Conservation (phyloP, 2,113 vertebrate genomes). For the Actenoides hombroni region DNA sequence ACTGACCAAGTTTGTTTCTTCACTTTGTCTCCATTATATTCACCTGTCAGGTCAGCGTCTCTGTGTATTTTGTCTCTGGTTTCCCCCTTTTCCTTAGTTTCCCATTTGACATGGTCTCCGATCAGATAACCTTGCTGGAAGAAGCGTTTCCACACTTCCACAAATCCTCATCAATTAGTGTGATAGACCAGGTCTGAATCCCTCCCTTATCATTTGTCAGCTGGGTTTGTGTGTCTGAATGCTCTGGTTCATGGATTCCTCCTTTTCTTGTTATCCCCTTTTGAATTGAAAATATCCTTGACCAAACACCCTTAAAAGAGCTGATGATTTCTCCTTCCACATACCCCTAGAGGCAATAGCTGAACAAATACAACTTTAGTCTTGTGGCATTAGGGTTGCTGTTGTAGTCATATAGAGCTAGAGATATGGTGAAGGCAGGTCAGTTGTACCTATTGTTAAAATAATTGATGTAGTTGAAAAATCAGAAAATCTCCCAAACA, state of each 20-base stretch:
- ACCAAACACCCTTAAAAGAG: not conserved
- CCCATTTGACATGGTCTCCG: not conserved
- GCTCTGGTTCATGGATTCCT: not conserved
- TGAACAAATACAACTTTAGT: not conserved
- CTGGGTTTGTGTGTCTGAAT: not conserved
- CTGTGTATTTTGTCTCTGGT: not conserved
- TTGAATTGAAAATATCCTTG: not conserved
- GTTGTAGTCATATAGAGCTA: not conserved
- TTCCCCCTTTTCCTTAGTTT: not conserved
- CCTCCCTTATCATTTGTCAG: not conserved
- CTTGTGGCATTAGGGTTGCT: not conserved
- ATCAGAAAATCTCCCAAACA: not conserved
- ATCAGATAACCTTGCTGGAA: not conserved
- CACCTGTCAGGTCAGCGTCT: not conserved
- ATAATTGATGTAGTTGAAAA: not conserved
- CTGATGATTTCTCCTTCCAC: not conserved
- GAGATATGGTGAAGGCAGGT: not conserved
- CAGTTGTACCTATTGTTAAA: not conserved
- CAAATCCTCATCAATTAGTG: not conserved
- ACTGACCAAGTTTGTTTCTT: not conserved
- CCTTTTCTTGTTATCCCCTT: not conserved
- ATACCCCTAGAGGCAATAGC: not conserved
- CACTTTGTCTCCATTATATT: not conserved
- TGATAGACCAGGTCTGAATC: not conserved
- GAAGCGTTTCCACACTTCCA: not conserved